These are phyloP conservation scores for Brachyptera putata DNA, from an alignment of 2,888 invertebrate genomes.

Conservation along the genomic window DNA sequence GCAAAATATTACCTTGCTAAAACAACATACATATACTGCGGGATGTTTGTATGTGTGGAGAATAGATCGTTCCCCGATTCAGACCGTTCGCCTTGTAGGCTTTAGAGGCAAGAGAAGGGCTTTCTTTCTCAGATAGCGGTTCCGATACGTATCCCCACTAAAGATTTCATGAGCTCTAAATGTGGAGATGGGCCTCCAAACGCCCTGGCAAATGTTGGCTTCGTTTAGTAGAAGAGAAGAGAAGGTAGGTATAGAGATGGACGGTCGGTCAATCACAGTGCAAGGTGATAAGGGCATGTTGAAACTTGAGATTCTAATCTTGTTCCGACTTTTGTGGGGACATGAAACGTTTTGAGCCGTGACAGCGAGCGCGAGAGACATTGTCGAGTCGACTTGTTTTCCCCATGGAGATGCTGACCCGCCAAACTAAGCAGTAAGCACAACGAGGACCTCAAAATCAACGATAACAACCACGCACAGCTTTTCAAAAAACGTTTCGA, in stretches of 20 bases:
- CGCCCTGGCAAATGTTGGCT: constrained; percentile 1
- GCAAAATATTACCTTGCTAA: not conserved
- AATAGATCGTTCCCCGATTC: not conserved
- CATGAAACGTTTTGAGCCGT: too few relatives aligned
- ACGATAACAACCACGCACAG: not conserved
- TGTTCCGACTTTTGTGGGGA: not conserved
- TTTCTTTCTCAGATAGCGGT: not conserved
- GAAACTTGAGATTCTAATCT: not conserved
- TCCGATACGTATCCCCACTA: constrained; percentile 4
- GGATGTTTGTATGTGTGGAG: not conserved
- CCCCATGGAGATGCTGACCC: not conserved
- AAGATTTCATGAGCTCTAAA: constrained; percentile 15
- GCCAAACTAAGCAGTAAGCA: not conserved
- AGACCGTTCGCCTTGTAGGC: not conserved
- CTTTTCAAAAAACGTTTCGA: constrained; percentile 6
- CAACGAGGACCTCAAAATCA: constrained; percentile 8
- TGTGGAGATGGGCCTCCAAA: constrained; percentile 5
- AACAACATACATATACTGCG: not conserved
- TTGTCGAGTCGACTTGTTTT: too few relatives aligned
- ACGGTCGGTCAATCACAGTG: not conserved
- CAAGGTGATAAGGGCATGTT: not conserved
- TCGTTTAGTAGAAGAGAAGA: not conserved
- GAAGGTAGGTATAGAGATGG: not conserved
- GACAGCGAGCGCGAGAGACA: too few relatives aligned
- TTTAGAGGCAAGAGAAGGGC: not conserved